Evolutionary conservation across 2,888 invertebrate genomes (phyloP).

Genomic region (Chouioia cunea): DNA sequence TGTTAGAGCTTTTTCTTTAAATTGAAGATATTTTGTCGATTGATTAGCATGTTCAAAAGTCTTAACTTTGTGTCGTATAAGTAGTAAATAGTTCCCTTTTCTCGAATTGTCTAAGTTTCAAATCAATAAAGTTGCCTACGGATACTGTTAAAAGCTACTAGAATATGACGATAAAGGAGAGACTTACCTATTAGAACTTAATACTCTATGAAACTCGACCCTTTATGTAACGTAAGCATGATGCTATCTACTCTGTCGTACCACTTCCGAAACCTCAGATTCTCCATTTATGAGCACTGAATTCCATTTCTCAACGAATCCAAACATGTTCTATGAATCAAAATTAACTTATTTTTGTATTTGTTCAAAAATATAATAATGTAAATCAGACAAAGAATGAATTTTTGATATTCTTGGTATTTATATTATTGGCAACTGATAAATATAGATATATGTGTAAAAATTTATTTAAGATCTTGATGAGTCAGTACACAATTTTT

Average conservation of each 20-base stretch:
- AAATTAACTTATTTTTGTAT: too few species aligned
- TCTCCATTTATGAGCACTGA: too few species aligned
- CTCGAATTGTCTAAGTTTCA: slow-evolving; percentile 18
- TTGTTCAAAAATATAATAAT: too few species aligned
- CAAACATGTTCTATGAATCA: too few species aligned
- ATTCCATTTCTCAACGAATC: too few species aligned
- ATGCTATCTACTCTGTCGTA: slow-evolving; percentile 5
- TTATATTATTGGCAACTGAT: too few species aligned
- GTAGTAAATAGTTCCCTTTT: slow-evolving; percentile 11
- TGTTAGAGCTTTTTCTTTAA: not conserved
- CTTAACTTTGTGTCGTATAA: slow-evolving; percentile 24
- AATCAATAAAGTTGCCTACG: slow-evolving; percentile 45
- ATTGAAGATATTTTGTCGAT: slow-evolving; percentile 14
- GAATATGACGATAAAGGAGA: slow-evolving; percentile 39
- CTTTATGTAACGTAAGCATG: slow-evolving; percentile 15
- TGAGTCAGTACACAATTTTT: too few species aligned
- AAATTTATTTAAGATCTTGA: too few species aligned
- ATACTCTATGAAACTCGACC: slow-evolving; percentile 35
- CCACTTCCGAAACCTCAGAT: slow-evolving; percentile 1
- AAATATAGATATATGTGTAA: too few species aligned
- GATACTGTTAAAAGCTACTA: slow-evolving; percentile 45
- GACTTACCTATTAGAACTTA: slow-evolving; percentile 39
- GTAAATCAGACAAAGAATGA: too few species aligned
- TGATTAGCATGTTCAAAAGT: slow-evolving; percentile 23
- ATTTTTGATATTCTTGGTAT: too few species aligned